Conservation (phyloP, 2,113 vertebrate species). For the Atractosteus spatula region DNA sequence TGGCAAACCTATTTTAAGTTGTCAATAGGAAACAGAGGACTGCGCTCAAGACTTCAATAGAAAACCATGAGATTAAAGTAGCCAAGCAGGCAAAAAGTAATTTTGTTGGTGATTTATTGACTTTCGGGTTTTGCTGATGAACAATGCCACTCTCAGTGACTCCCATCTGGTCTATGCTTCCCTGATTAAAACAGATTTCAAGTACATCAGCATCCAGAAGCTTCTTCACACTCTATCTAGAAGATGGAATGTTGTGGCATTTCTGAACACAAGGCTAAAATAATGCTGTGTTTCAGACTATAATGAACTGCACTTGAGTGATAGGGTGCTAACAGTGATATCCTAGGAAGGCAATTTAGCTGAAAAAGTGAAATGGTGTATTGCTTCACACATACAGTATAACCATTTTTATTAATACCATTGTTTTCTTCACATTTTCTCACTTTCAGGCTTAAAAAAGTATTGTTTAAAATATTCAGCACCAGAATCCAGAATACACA, state of each 20-base stretch:
- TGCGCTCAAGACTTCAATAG: slow-evolving; percentile 62
- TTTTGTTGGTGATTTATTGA: slow-evolving; percentile 58
- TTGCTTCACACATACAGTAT: not conserved
- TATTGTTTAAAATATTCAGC: no score
- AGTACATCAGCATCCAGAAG: slow-evolving; percentile 3
- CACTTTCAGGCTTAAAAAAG: no score
- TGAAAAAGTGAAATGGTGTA: not conserved
- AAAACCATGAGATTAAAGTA: slow-evolving; percentile 67
- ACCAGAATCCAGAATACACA: no score
- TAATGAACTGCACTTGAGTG: slow-evolving; percentile 24
- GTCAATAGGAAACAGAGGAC: slow-evolving; percentile 66
- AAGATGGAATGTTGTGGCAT: slow-evolving; percentile 6
- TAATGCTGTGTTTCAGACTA: not conserved
- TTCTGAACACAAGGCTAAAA: slow-evolving; percentile 13
- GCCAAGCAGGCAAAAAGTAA: slow-evolving; percentile 56
- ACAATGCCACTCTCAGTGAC: not conserved
- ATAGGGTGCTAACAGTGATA: slow-evolving; percentile 4
- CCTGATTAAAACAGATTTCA: slow-evolving; percentile 19
- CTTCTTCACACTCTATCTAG: slow-evolving; percentile 16
- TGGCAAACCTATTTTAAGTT: slow-evolving; percentile 68
- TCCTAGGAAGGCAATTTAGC: slow-evolving; percentile 20
- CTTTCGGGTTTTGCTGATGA: slow-evolving; percentile 46
- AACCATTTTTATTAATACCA: not conserved
- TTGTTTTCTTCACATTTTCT: no score
- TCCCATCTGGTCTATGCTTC: not conserved